phyloP scores from a whole-genome alignment of 2,113 vertebrate genomes.

The Syrmaticus mikado region DNA sequence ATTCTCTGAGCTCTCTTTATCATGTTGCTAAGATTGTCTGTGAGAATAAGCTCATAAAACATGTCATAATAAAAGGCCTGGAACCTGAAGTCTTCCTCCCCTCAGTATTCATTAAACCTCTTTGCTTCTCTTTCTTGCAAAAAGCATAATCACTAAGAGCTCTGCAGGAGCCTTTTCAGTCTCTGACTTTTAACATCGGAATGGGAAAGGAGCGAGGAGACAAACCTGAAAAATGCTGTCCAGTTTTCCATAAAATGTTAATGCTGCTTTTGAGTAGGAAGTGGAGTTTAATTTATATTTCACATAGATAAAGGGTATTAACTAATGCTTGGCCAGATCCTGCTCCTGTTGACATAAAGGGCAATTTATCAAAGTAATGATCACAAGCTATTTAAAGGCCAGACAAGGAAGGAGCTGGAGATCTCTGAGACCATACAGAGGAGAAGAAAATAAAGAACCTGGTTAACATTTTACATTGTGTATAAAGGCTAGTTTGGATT shows the following conservation, averaged over 20 bases:
- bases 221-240: neutral
- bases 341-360: neutral
- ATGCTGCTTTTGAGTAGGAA: neutral
- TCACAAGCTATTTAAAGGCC: neutral
- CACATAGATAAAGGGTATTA: neutral
- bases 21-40: neutral
- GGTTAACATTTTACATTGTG: neutral
- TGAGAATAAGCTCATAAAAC: slow-evolving; percentile 5
- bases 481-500: neutral
- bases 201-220: neutral
- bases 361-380: neutral
- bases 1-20: neutral
- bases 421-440: neutral
- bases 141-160: neutral
- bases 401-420: neutral
- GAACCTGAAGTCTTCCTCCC: neutral
- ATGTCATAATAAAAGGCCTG: neutral
- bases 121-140: neutral
- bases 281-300: neutral
- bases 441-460: neutral
- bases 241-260: neutral
- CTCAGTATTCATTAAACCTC: neutral
- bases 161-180: neutral
- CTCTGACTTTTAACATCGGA: neutral
- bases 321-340: neutral